Base-by-base conservation (phyloP, 2,888 invertebrate species). In the Caradrina clavipalpis region DNA sequence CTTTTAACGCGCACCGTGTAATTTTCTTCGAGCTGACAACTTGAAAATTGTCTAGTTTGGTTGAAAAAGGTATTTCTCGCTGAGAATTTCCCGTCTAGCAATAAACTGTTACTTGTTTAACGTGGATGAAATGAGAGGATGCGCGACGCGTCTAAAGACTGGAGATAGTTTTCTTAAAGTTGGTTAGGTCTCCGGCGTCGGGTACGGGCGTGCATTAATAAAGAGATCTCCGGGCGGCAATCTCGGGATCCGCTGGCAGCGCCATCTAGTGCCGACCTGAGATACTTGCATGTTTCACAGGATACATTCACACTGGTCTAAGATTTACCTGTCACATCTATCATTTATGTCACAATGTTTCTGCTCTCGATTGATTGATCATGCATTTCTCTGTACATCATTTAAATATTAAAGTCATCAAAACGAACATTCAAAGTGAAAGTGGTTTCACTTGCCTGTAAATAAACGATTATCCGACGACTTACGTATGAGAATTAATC, bases 31-130 rank as follows among this genome's bases (percentile, higher is more conserved):
- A 69, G 65, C 74, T 72, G 84, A 87, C 87, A 85, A 87, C 86
- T 89, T 89, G 87, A 85, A 92, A 92, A 91, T 88, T 87, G 89
- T 90, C 86, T 87, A 88, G 88, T 89, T 89, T 86, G 84, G 87
- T 87, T 85, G 85, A 85, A 91, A 89, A 90, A 87, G 88, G 86
- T 89, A 90, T 91, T 92, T 88, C 89, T 85, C 81, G 78, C 82
- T 76, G 65, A 84, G 85, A 90, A 90, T 90, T 90, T 90, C 90
- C 86, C 86, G 82, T 86, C 85, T 84, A 84, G 90, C 82, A 89
- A 92, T 93, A 93, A 92, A 93, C 89, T 89, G 90, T 90, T 90
- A 88, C 90, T 91, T 91, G 93, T 91, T 92, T 92, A 93, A 90
- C 88, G 89, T 88, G 76, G 84, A 80, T 86, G 88, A 91, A 92